Evolutionary conservation across 2,797 vertebrate genomes (phyloP).

Genomic region (Acestrorhynchus altus): DNA sequence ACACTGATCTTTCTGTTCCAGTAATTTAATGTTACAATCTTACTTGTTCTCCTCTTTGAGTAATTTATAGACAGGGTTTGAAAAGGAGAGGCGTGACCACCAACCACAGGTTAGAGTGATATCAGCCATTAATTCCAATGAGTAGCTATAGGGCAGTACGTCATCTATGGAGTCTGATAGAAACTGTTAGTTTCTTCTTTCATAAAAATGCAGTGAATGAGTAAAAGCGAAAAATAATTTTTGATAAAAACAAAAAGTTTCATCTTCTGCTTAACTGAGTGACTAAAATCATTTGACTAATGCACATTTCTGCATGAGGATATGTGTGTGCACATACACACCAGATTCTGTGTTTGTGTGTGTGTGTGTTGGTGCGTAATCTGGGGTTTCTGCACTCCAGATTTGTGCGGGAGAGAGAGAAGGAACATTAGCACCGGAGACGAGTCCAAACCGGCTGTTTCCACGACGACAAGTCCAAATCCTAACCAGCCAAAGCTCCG

Average conservation of each 20-base stretch:
- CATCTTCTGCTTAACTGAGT: not conserved
- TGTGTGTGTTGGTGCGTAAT: constrained; percentile 51
- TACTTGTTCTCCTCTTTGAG: too few relatives aligned
- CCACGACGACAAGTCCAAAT: constrained; percentile 47
- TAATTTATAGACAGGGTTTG: too few relatives aligned
- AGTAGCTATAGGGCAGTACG: too few relatives aligned
- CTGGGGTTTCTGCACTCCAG: constrained; percentile 58
- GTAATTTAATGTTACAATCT: too few relatives aligned
- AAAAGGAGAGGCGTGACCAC: too few relatives aligned
- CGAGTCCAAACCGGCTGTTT: constrained; percentile 61
- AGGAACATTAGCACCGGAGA: constrained; percentile 57
- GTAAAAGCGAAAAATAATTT: not conserved
- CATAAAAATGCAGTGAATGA: not conserved
- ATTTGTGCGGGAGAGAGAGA: constrained; percentile 57
- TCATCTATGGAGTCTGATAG: too few relatives aligned
- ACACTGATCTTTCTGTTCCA: too few relatives aligned
- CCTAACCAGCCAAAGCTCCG: constrained; percentile 45
- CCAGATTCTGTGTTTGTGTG: constrained; percentile 23
- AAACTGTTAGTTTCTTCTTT: too few relatives aligned
- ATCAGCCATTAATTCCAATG: too few relatives aligned
- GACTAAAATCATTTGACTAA: not conserved
- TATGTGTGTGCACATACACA: not conserved
- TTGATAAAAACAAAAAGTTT: not conserved
- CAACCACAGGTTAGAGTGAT: too few relatives aligned
- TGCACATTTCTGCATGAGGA: not conserved